phyloP scores from a whole-genome alignment of 2,113 vertebrate genomes.

The Emydura subglobosa region DNA sequence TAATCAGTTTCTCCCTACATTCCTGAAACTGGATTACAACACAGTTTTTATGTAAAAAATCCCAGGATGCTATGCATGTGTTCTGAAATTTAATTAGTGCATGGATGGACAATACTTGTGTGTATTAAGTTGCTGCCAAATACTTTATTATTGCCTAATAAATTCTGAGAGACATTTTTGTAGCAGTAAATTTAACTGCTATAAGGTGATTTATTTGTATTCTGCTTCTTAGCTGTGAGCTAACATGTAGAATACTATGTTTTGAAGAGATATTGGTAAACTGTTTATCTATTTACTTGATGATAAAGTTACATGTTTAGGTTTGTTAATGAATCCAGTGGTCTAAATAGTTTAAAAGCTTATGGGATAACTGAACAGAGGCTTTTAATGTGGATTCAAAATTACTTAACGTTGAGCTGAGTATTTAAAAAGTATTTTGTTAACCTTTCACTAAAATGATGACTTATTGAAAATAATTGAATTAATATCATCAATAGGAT shows the following conservation, averaged over 20 bases:
- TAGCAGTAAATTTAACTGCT: neutral
- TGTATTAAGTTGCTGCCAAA: neutral
- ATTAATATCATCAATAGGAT: neutral
- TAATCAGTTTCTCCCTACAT: constrained; percentile 55
- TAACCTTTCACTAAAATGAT: constrained; percentile 14
- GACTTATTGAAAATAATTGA: neutral
- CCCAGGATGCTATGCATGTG: neutral
- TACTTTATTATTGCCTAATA: constrained; percentile 13
- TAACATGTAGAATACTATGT: neutral
- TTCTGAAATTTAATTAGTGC: neutral
- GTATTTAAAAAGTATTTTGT: constrained; percentile 31
- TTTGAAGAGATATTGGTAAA: neutral
- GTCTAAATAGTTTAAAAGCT: neutral
- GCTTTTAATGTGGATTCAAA: neutral
- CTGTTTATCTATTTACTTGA: neutral
- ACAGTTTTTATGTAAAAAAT: neutral
- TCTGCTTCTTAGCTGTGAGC: neutral
- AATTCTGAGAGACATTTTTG: constrained; percentile 13
- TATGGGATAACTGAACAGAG: neutral
- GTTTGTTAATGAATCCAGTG: neutral
- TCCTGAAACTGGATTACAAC: constrained; percentile 45
- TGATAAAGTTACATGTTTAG: neutral
- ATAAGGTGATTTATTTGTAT: neutral
- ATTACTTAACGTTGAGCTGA: neutral
- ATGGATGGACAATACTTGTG: neutral